A percentile compares a stretch with the other conserved stretches of the same genome.
These are phyloP conservation scores for Acanthoscelides obtectus DNA, from an alignment of 2,888 invertebrate genomes.

Conservation along the genomic window DNA sequence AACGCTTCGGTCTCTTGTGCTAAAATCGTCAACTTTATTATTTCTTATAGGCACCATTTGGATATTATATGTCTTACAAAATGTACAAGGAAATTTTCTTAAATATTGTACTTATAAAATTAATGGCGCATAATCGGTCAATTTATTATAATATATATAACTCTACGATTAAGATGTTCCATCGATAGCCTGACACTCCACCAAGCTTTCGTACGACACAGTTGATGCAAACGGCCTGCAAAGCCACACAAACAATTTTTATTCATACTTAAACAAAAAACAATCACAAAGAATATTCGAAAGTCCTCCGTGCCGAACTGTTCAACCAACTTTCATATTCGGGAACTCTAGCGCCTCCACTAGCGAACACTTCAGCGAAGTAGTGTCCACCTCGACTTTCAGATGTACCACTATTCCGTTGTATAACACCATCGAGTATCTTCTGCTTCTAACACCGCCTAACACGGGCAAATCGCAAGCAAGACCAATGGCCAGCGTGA, in stretches of 20 bases:
- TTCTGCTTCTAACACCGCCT: slow-evolving; percentile 67
- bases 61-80: too few species aligned
- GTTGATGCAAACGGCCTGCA: too few species aligned
- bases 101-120: too few species aligned
- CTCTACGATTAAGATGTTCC: too few species aligned
- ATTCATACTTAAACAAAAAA: background rate
- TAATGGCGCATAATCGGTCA: too few species aligned
- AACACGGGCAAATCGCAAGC: slow-evolving; percentile 71
- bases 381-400: slow-evolving; percentile 91
- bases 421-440: slow-evolving; percentile 85
- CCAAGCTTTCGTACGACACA: too few species aligned
- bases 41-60: too few species aligned
- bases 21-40: too few species aligned
- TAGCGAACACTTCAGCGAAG: slow-evolving; percentile 84
- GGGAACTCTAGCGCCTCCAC: slow-evolving; percentile 53
- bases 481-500: slow-evolving; percentile 78
- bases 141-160: too few species aligned
- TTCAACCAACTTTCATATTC: background rate
- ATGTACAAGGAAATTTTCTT: too few species aligned
- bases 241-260: background rate
- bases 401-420: slow-evolving; percentile 74
- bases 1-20: too few species aligned
- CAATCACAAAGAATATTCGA: background rate
- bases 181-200: too few species aligned
- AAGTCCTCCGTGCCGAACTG: background rate